Conservation (phyloP, 2,113 vertebrate species). For the Xiphias gladius region DNA sequence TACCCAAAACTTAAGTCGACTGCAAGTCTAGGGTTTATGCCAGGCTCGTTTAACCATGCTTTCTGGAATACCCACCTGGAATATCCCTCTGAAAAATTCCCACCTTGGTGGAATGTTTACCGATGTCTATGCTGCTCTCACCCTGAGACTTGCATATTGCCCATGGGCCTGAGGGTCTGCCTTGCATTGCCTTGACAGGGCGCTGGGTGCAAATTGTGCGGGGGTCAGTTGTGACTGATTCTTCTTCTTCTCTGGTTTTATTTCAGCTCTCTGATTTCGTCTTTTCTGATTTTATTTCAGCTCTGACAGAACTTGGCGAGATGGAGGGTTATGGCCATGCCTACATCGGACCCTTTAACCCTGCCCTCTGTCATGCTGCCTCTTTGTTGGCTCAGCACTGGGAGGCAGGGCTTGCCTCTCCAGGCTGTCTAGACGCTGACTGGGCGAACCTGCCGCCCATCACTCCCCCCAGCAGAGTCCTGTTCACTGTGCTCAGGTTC, state of each 20-base stretch:
- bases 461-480: slow-evolving; percentile 64
- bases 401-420: slow-evolving; percentile 77
- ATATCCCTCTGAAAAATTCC: too few species aligned
- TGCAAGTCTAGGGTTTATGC: too few species aligned
- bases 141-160: too few species aligned
- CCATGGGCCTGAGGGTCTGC: too few species aligned
- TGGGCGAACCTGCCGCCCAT: slow-evolving; percentile 73
- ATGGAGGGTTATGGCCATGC: slow-evolving; percentile 79
- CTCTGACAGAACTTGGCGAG: slow-evolving; percentile 61
- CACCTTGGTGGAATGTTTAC: too few species aligned
- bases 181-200: too few species aligned
- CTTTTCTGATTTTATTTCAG: slow-evolving; percentile 38
- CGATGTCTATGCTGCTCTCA: too few species aligned
- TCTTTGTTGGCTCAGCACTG: slow-evolving; percentile 76
- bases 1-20: too few species aligned
- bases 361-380: slow-evolving; percentile 73
- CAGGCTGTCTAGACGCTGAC: slow-evolving; percentile 68
- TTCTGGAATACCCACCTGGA: too few species aligned
- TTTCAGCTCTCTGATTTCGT: neutral
- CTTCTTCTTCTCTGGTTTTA: neutral
- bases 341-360: slow-evolving; percentile 79
- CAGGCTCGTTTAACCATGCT: too few species aligned
- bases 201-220: too few species aligned
- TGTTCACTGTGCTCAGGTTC: slow-evolving; percentile 77
- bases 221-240: too few species aligned